These are phyloP conservation scores for Orgyia antiqua DNA, from an alignment of 2,888 invertebrate species.

Conservation along the genomic window DNA sequence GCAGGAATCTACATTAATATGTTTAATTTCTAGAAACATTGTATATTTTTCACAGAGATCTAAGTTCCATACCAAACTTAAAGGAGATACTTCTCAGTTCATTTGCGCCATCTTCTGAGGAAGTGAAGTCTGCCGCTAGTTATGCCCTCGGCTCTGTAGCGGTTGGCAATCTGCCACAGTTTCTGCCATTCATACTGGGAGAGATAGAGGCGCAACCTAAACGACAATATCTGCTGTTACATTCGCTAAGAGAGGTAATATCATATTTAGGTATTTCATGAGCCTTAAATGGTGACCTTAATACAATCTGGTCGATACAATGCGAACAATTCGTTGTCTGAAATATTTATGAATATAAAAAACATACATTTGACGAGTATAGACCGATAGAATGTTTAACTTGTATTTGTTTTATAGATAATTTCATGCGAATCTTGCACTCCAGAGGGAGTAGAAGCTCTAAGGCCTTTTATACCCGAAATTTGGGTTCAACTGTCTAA, in stretches of 20 bases:
- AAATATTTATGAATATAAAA: too few relatives aligned
- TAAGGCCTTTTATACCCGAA: slow-evolving; percentile 89
- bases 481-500: slow-evolving; percentile 96
- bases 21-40: too few relatives aligned
- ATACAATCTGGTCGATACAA: too few relatives aligned
- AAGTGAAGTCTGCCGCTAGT: slow-evolving; percentile 98
- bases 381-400: too few relatives aligned
- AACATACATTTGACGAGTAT: too few relatives aligned
- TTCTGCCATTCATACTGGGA: slow-evolving; percentile 94
- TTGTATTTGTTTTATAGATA: slow-evolving; percentile 80
- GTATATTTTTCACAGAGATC: slow-evolving; percentile 78
- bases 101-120: slow-evolving; percentile 94
- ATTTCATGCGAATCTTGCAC: slow-evolving; percentile 90
- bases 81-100: slow-evolving; percentile 90
- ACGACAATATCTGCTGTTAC: slow-evolving; percentile 95
- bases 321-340: too few relatives aligned
- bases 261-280: too few relatives aligned
- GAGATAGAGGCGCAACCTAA: slow-evolving; percentile 97
- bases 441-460: slow-evolving; percentile 84
- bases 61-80: slow-evolving; percentile 85
- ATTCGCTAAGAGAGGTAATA: slow-evolving; percentile 96
- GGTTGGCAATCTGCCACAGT: slow-evolving; percentile 95
- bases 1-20: too few relatives aligned
- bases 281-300: too few relatives aligned
- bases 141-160: slow-evolving; percentile 97